phyloP scores from a whole-genome alignment of 2,888 invertebrate species.

The Agrotis ipsilon region DNA sequence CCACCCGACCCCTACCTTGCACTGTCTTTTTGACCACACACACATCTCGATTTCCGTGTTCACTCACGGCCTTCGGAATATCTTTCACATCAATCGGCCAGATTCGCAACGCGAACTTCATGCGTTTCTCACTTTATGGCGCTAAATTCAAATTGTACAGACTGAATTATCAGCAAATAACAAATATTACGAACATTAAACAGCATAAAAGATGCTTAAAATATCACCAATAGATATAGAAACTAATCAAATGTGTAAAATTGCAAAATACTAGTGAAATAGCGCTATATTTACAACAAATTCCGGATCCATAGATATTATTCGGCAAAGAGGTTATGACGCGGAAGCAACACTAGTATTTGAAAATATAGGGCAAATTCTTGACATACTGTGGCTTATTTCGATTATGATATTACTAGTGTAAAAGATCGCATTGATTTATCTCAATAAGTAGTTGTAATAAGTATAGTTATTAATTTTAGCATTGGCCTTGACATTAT shows the following conservation, averaged over 20 bases:
- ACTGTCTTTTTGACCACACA: slow-evolving; percentile 93
- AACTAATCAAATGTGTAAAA: slow-evolving; percentile 9
- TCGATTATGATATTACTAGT: slow-evolving; percentile 16
- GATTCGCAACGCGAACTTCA: slow-evolving; percentile 92
- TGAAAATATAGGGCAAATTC: slow-evolving; percentile 53
- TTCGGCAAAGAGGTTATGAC: slow-evolving; percentile 80
- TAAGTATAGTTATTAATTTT: slow-evolving; percentile 60
- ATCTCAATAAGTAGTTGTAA: slow-evolving; percentile 35
- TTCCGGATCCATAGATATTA: slow-evolving; percentile 68
- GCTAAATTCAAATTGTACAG: slow-evolving; percentile 87
- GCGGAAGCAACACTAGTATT: slow-evolving; percentile 73
- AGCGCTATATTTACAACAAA: slow-evolving; percentile 53
- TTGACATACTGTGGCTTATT: slow-evolving; percentile 30
- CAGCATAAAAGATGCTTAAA: background rate
- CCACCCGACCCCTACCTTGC: slow-evolving; percentile 95
- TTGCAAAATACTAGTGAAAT: slow-evolving; percentile 12
- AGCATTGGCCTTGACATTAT: slow-evolving; percentile 89
- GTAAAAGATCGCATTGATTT: slow-evolving; percentile 30
- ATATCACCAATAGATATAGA: background rate
- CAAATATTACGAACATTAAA: slow-evolving; percentile 5
- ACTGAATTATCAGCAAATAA: slow-evolving; percentile 44
- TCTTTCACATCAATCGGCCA: slow-evolving; percentile 92
- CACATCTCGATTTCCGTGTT: slow-evolving; percentile 92
- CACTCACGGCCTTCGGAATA: slow-evolving; percentile 93
- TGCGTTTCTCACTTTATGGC: slow-evolving; percentile 85